phyloP scores from a whole-genome alignment of 1,140 invertebrate species.

The Phymastichus coffea region DNA sequence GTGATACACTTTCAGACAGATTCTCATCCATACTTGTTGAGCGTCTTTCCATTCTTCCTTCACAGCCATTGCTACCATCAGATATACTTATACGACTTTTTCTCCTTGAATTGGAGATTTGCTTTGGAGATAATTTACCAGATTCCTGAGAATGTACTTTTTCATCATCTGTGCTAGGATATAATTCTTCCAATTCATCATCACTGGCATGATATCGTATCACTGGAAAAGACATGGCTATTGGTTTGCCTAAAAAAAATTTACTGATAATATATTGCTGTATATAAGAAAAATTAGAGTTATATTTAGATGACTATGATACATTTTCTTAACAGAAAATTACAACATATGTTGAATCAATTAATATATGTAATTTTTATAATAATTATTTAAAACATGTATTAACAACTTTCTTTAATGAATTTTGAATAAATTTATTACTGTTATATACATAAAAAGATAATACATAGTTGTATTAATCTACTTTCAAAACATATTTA shows the following conservation, averaged over 20 bases:
- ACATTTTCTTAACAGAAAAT: not conserved
- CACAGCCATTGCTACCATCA: constrained; percentile 35
- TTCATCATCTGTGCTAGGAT: constrained; percentile 62
- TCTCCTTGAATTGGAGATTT: constrained; percentile 39
- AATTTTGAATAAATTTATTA: too few species aligned
- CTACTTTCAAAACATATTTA: too few species aligned
- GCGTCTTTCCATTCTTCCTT: constrained; percentile 46
- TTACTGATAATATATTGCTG: not conserved
- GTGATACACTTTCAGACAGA: constrained; percentile 52
- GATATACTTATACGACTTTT: constrained; percentile 38
- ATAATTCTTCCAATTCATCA: constrained; percentile 70
- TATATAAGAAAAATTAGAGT: not conserved
- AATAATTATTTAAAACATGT: too few species aligned
- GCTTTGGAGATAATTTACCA: constrained; percentile 43
- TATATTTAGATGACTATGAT: not conserved
- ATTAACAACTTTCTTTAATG: too few species aligned
- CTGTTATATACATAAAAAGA: too few species aligned
- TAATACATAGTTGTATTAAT: too few species aligned
- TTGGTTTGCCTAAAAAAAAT: constrained; percentile 65
- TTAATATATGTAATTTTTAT: not conserved
- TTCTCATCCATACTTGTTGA: constrained; percentile 53
- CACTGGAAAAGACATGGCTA: constrained; percentile 64
- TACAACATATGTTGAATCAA: not conserved
- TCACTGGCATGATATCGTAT: constrained; percentile 72
- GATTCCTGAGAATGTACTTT: constrained; percentile 56